Evolutionary conservation across 1,140 invertebrate species (phyloP).

Genomic region (Drosophila eugracilis): DNA sequence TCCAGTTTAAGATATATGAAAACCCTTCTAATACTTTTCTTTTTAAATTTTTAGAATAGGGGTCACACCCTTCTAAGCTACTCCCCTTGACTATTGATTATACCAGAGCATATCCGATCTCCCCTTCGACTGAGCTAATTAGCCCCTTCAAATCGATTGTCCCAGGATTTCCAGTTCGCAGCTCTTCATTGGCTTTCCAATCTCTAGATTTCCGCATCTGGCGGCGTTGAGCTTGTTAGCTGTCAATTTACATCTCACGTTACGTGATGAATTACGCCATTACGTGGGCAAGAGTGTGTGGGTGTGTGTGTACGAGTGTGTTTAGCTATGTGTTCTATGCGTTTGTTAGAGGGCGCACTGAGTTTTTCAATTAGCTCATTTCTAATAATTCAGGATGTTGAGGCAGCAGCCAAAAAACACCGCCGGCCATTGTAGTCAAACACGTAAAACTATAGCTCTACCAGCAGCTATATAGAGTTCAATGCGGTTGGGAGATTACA

Average conservation of each 20-base stretch:
- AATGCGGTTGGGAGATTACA: conserved; percentile 39
- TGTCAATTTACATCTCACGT: conserved; percentile 59
- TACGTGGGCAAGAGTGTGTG: conserved; percentile 18
- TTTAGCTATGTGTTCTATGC: neutral
- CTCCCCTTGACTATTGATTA: too few species aligned
- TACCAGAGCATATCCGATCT: neutral
- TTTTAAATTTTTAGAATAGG: too few species aligned
- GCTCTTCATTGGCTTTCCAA: neutral
- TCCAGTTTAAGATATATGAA: too few species aligned
- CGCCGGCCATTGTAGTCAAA: conserved; percentile 48
- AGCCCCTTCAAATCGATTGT: neutral
- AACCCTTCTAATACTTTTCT: too few species aligned
- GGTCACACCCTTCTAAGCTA: too few species aligned
- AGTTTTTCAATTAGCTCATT: conserved; percentile 76
- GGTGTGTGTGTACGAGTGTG: neutral
- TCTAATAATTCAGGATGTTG: conserved; percentile 63
- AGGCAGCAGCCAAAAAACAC: conserved; percentile 34
- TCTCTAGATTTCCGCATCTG: conserved; percentile 8
- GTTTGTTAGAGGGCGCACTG: conserved; percentile 21
- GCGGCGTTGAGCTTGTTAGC: conserved; percentile 32
- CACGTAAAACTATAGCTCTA: neutral
- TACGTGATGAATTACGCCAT: conserved; percentile 65
- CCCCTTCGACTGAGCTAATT: neutral
- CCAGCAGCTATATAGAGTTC: conserved; percentile 28
- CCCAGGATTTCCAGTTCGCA: neutral